A percentile compares a stretch with the other conserved stretches of the same genome.
Conservation (phyloP, 2,113 vertebrate genomes). For the Pterocles gutturalis region DNA sequence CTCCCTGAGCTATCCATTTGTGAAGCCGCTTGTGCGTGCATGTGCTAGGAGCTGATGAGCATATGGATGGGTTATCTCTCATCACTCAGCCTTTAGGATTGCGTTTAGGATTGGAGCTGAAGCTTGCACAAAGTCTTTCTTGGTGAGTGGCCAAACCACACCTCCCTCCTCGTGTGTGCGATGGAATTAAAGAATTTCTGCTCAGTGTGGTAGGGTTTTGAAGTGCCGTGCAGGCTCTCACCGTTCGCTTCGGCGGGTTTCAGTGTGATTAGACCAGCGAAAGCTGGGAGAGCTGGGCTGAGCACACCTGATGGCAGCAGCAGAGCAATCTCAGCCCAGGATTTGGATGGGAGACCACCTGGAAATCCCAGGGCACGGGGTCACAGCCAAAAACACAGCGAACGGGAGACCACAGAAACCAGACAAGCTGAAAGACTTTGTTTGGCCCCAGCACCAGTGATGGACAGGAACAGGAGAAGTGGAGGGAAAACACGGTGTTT, state of each 20-base stretch:
- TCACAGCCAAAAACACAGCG: background rate
- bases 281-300: background rate
- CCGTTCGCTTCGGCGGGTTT: background rate
- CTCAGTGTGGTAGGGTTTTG: background rate
- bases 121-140: slow-evolving; percentile 39
- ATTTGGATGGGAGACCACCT: background rate
- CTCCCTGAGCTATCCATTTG: background rate
- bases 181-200: slow-evolving; percentile 43
- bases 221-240: background rate
- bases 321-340: background rate
- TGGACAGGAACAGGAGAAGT: slow-evolving; percentile 43
- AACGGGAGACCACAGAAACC: background rate
- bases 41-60: slow-evolving; percentile 44
- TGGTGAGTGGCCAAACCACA: slow-evolving; percentile 66
- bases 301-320: background rate
- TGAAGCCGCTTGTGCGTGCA: slow-evolving; percentile 27
- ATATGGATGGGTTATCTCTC: slow-evolving; percentile 60
- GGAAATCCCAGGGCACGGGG: background rate
- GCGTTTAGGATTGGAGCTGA: slow-evolving; percentile 36
- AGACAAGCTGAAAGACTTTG: background rate
- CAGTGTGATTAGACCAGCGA: background rate
- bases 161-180: slow-evolving; percentile 37
- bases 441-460: background rate
- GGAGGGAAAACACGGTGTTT: background rate
- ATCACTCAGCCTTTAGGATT: slow-evolving; percentile 37